A percentile compares a stretch with the other conserved stretches of the same genome.
Conservation (phyloP, 2,888 invertebrate species). For the Stramonita haemastoma region DNA sequence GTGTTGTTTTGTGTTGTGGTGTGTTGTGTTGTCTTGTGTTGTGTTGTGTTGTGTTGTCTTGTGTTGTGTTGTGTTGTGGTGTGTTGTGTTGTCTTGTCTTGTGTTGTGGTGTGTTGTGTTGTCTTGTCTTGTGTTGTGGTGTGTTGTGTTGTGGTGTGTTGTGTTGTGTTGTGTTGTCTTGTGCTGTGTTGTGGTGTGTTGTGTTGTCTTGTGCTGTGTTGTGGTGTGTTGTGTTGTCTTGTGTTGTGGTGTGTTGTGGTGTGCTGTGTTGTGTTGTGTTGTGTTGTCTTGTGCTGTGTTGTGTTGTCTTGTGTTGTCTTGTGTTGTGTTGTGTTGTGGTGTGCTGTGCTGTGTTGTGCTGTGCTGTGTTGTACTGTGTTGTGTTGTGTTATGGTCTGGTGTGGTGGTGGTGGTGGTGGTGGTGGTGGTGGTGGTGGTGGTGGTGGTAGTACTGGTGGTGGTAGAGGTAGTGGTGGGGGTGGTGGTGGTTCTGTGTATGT, state of each 20-base stretch:
- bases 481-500: too few relatives aligned
- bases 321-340: not conserved
- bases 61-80: not conserved
- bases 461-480: too few relatives aligned
- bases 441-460: too few relatives aligned
- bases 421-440: too few relatives aligned
- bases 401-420: too few relatives aligned
- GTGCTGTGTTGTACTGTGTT: not conserved
- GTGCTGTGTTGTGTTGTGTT: not conserved
- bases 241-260: not conserved
- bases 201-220: too few relatives aligned
- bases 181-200: not conserved
- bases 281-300: too few relatives aligned
- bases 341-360: not conserved
- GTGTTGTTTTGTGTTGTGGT: not conserved
- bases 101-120: not conserved
- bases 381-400: too few relatives aligned
- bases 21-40: too few relatives aligned
- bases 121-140: not conserved
- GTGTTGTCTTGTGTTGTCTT: too few relatives aligned
- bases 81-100: not conserved
- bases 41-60: not conserved
- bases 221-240: not conserved
- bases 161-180: not conserved
- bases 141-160: not conserved